These are phyloP conservation scores for Camelus bactrianus DNA, from an alignment of 2,113 vertebrate species.

Conservation along the genomic window DNA sequence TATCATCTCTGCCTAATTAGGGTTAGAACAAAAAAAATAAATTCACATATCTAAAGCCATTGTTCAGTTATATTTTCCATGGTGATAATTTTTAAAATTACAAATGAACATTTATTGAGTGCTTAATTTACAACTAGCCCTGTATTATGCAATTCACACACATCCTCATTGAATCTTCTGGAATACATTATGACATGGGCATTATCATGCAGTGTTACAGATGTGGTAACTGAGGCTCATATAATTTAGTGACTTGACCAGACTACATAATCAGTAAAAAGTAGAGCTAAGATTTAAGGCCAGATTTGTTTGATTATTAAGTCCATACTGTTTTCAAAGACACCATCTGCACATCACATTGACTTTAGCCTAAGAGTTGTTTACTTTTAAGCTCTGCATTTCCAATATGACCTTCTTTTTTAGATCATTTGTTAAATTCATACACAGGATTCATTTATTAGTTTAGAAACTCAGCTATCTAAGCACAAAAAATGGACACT, in stretches of 20 bases:
- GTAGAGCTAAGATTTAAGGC: neutral
- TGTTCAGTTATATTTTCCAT: neutral
- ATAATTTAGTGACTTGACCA: neutral
- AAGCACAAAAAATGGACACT: neutral
- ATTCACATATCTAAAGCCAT: neutral
- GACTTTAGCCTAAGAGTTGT: neutral
- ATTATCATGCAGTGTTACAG: neutral
- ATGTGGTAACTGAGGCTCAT: neutral
- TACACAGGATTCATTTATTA: neutral
- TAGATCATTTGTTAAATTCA: neutral
- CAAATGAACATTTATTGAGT: neutral
- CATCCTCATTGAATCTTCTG: neutral
- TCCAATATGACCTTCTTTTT: constrained; percentile 2
- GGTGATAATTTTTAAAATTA: neutral
- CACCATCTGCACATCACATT: neutral
- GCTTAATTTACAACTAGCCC: neutral
- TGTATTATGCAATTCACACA: neutral
- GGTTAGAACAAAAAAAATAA: constrained; percentile 1
- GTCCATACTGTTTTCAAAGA: neutral
- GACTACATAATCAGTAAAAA: neutral
- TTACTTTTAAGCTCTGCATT: constrained; percentile 26
- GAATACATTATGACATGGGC: neutral
- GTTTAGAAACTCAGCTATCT: neutral
- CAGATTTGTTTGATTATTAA: constrained; percentile 17
- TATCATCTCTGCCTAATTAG: neutral